Base-by-base conservation (phyloP, 2,888 invertebrate species). In the Itoplectis maculator region DNA sequence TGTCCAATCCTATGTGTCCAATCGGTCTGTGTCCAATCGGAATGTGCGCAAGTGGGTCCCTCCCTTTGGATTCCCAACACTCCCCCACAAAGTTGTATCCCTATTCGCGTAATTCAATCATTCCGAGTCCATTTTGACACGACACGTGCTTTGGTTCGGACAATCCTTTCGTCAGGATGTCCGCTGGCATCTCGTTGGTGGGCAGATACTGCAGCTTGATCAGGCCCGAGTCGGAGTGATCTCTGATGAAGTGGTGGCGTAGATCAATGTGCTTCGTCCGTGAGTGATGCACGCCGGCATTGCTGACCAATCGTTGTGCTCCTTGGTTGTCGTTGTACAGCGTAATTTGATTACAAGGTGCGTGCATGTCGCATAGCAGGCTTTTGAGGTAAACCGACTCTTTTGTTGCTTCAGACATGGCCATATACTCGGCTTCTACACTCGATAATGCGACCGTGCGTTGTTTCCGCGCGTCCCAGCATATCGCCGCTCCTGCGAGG, bases 241-340 rank as follows among this genome's bases (percentile, higher is more conserved):
- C 72, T 13, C 81, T 70, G 11, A 81, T 51, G 49, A 81, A 81
- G 23, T 81, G 84, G 23, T 85, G 77, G 7, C 81, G 70, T 6
- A 81, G 11, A 29, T 79, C 83, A 11, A 81, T 79, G 37, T 79
- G 79, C 42, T 85, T 85, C 8, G 61, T 76, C 37, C 79, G 18
- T 18, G 66, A 42, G 13, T 56, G 66, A 45, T 72, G 45, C 20
- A n/a, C 35, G 6, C 35, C 23, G 23, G 40, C 18, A n/a, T 45
- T 79, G 23, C 74, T n/a, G 11, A 54, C 69, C 29, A 82, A 61
- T 59, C 37, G 56, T 51, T 49, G 35, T 1, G 79, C 76, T 20
- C 79, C 80, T 51, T 73, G 66, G 47, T 66, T 82, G 54, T 82
- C 82, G 69, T 82, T 79, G 18, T 54, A 70, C 15, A 79, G 79